Evolutionary conservation across 2,113 vertebrate species (phyloP).

Genomic region (Myotis lucifugus): DNA sequence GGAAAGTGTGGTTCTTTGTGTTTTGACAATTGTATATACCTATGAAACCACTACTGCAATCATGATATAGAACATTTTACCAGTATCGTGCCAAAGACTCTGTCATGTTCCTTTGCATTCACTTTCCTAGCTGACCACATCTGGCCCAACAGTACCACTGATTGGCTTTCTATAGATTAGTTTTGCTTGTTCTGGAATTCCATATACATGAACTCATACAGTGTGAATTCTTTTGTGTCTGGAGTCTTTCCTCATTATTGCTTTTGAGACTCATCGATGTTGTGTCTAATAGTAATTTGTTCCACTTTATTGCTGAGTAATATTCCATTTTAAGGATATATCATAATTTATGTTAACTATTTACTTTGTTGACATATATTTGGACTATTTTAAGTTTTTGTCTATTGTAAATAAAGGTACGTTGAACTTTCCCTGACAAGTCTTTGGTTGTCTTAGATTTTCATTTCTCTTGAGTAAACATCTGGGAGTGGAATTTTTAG

Average conservation of each 20-base stretch:
- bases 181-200: background rate
- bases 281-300: background rate
- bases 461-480: background rate
- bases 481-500: background rate
- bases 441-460: background rate
- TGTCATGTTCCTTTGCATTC: background rate
- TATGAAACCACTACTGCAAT: background rate
- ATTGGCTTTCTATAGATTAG: background rate
- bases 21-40: background rate
- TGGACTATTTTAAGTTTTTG: background rate
- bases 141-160: background rate
- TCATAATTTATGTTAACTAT: background rate
- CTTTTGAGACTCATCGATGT: background rate
- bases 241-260: background rate
- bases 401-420: background rate
- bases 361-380: background rate
- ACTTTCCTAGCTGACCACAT: background rate
- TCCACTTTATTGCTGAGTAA: background rate
- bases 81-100: background rate
- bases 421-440: background rate
- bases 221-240: background rate
- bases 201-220: background rate
- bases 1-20: background rate
- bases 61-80: background rate
- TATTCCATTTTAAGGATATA: background rate